These are phyloP conservation scores for Bombus terrestris DNA, from an alignment of 1,140 invertebrate genomes.

Conservation along the genomic window DNA sequence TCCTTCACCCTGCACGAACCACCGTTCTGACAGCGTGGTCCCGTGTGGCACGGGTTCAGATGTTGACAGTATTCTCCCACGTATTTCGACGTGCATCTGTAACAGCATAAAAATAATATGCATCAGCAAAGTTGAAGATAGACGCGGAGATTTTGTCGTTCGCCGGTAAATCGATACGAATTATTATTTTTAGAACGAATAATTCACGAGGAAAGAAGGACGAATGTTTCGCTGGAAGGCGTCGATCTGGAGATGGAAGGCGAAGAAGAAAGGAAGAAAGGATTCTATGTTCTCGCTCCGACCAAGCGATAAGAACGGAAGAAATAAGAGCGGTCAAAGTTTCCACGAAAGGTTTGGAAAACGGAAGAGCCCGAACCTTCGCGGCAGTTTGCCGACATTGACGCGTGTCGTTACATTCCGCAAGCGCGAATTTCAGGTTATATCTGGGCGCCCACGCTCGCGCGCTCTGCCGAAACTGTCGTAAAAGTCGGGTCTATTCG, in stretches of 20 bases:
- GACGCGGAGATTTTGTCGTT: rapidly evolving
- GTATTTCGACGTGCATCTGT: constrained; percentile 94
- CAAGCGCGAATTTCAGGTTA: constrained; percentile 32
- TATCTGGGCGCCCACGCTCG: not conserved
- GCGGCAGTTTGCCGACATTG: not conserved
- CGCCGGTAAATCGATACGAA: no score
- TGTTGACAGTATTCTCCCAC: constrained; percentile 97
- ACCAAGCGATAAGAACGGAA: no score
- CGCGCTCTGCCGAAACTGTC: no score
- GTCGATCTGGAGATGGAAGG: no score
- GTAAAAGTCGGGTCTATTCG: no score
- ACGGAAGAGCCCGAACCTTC: not conserved
- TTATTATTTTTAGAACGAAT: no score
- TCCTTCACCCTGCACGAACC: constrained; percentile 93
- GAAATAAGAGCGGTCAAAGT: constrained; percentile 28
- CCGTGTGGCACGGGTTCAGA: constrained; percentile 95
- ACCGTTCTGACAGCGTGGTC: constrained; percentile 94
- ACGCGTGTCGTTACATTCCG: constrained; percentile 43
- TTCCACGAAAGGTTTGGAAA: constrained; percentile 60
- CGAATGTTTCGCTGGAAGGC: no score
- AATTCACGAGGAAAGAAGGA: no score
- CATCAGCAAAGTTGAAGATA: no score
- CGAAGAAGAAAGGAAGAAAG: no score
- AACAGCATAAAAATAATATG: constrained; percentile 80
- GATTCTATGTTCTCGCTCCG: no score